Conservation (phyloP, 2,888 invertebrate species). For the Campaea margaritaria region DNA sequence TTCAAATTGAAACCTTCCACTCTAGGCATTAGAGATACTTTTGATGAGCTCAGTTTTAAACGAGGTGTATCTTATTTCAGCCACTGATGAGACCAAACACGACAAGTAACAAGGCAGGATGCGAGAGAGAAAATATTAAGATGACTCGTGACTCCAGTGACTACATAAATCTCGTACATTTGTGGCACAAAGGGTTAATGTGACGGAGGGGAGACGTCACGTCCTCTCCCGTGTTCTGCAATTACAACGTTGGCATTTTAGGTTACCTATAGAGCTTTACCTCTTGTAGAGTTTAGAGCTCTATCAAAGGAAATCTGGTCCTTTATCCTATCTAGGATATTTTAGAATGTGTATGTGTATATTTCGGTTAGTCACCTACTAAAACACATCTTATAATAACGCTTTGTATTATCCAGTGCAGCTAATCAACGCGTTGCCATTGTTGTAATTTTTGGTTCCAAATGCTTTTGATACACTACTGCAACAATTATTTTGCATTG, state of each 20-base stretch:
- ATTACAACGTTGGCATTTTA: neutral
- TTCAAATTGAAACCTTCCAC: constrained; percentile 4
- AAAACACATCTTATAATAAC: too few relatives aligned
- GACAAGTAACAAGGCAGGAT: constrained; percentile 17
- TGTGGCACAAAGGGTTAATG: constrained; percentile 19
- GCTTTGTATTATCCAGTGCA: too few relatives aligned
- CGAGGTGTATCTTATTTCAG: constrained; percentile 13
- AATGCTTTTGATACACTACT: too few relatives aligned
- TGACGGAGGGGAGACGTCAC: constrained; percentile 7
- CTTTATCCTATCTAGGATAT: neutral
- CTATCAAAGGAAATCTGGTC: constrained; percentile 8
- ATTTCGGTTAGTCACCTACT: too few relatives aligned
- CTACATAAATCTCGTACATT: constrained; percentile 22
- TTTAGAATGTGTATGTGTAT: neutral
- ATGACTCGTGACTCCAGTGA: constrained; percentile 27
- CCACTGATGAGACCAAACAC: constrained; percentile 18
- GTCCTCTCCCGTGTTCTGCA: neutral
- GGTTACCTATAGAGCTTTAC: neutral
- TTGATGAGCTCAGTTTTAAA: neutral
- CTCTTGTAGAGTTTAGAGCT: neutral
- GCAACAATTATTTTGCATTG: too few relatives aligned
- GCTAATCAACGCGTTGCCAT: too few relatives aligned
- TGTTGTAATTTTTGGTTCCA: too few relatives aligned
- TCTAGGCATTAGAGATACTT: neutral
- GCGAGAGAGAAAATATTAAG: constrained; percentile 22